Conservation (phyloP, 2,797 vertebrate genomes). For the Phylloscopus collybita region DNA sequence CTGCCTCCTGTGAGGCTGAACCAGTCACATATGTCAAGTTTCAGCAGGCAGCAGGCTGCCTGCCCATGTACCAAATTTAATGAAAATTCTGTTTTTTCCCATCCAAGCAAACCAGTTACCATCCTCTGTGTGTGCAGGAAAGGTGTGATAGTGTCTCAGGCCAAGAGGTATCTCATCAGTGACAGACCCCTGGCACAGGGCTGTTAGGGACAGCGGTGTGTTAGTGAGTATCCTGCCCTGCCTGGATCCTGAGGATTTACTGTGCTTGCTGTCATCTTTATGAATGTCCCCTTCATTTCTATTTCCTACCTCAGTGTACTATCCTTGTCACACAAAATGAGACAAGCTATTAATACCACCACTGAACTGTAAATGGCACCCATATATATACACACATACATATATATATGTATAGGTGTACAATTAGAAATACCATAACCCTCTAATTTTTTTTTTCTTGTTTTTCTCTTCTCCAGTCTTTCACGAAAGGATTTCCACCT, state of each 20-base stretch:
- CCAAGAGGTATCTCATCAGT: background rate
- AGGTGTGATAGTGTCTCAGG: background rate
- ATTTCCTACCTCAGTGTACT: background rate
- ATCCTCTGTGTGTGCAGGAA: rapidly evolving
- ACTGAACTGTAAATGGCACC: background rate
- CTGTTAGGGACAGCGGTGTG: background rate
- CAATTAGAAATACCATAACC: background rate
- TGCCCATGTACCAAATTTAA: background rate
- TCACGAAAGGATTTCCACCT: background rate
- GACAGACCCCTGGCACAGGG: background rate
- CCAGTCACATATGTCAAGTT: background rate
- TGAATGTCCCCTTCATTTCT: background rate
- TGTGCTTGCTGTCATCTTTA: background rate
- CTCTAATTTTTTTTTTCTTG: background rate
- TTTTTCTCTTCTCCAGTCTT: background rate
- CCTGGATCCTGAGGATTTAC: background rate
- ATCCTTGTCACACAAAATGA: background rate
- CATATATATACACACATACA: background rate
- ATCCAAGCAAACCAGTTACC: background rate
- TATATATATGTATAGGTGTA: rapidly evolving
- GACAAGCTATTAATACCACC: background rate
- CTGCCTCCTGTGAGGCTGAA: background rate
- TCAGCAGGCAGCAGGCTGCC: slow-evolving; percentile 35
- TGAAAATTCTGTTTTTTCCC: background rate
- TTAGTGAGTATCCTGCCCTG: background rate